These are phyloP conservation scores for Diplazon laetatorius DNA, from an alignment of 2,888 invertebrate species.

Conservation along the genomic window DNA sequence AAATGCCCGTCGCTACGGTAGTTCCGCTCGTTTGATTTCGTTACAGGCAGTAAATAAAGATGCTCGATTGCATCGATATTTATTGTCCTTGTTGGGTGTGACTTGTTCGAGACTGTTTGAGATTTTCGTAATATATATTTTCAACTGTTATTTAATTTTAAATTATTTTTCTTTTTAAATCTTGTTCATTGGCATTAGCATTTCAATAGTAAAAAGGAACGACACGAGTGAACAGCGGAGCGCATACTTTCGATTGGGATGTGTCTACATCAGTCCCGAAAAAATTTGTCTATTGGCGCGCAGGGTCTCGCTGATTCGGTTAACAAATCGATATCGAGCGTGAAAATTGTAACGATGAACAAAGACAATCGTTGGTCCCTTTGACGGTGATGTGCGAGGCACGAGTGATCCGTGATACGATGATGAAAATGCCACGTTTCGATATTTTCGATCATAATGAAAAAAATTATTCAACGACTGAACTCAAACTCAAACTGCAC, in stretches of 20 bases:
- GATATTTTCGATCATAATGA: too few species aligned
- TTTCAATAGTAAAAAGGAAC: conserved; percentile 6
- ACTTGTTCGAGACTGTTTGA: conserved; percentile 10
- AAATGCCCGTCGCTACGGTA: conserved; percentile 16
- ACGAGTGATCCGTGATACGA: conserved; percentile 35
- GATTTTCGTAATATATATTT: conserved; percentile 10
- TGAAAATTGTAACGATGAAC: conserved; percentile 11
- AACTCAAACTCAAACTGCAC: not conserved
- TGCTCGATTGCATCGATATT: conserved; percentile 39
- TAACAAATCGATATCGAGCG: conserved; percentile 31
- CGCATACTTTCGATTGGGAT: conserved; percentile 39
- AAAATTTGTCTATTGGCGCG: conserved; percentile 8
- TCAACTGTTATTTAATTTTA: not conserved
- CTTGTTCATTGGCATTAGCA: conserved; percentile 12
- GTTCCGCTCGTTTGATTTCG: conserved; percentile 22
- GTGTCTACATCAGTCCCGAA: conserved; percentile 5
- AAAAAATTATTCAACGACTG: too few species aligned
- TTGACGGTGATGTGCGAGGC: conserved; percentile 43
- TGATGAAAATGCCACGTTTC: conserved; percentile 17
- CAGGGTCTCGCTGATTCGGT: conserved; percentile 11
- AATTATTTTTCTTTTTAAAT: not conserved
- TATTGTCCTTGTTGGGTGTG: conserved; percentile 31
- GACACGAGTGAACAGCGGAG: conserved; percentile 1
- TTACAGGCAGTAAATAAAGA: conserved; percentile 13
- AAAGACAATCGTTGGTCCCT: conserved; percentile 44